These are phyloP conservation scores for Galaxea fascicularis DNA, from an alignment of 92 coral and sea anemone species.

Conservation along the genomic window DNA sequence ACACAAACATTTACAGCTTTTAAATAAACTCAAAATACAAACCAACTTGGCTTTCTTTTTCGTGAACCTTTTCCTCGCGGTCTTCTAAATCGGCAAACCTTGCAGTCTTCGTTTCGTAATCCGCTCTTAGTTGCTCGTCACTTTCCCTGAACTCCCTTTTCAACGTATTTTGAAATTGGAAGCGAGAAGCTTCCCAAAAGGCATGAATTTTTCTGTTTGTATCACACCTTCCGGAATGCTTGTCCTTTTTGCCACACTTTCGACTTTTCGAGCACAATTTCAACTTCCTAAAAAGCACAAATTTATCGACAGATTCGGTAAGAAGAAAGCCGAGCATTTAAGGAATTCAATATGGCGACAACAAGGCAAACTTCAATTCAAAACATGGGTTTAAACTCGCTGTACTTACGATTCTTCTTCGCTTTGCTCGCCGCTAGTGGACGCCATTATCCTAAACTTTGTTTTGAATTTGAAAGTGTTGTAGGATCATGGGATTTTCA, in stretches of 20 bases:
- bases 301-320: not conserved
- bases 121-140: not conserved
- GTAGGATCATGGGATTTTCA: not conserved
- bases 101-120: constrained; percentile 6
- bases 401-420: not conserved
- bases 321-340: not conserved
- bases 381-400: constrained; percentile 4
- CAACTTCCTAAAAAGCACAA: not conserved
- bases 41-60: not conserved
- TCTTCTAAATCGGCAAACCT: not conserved
- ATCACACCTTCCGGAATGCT: not conserved
- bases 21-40: not conserved
- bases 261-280: constrained; percentile 8
- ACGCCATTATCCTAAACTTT: constrained; percentile 2
- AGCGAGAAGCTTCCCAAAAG: not conserved
- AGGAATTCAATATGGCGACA: constrained; percentile 12
- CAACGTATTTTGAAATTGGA: not conserved
- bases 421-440: not conserved
- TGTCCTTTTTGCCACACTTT: constrained; percentile 4
- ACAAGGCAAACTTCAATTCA: not conserved
- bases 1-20: not conserved
- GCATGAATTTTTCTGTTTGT: not conserved
- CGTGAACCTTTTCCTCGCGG: not conserved
- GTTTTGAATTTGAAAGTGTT: not conserved
- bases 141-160: not conserved